These are phyloP conservation scores for Trogon surrucura DNA, from an alignment of 2,113 vertebrate genomes.

Conservation along the genomic window DNA sequence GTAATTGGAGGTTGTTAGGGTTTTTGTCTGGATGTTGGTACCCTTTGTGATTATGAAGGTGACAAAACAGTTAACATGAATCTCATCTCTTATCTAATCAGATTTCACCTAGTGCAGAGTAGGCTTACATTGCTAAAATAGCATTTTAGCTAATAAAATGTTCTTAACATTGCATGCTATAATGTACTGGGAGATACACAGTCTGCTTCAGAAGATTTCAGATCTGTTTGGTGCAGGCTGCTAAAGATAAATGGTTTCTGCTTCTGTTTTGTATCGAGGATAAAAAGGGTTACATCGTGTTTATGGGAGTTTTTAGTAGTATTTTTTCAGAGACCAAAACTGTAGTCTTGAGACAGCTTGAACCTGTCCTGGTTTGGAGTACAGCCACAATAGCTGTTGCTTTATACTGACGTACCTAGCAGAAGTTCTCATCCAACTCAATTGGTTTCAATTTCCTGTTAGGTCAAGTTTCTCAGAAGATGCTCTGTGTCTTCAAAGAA, in stretches of 20 bases:
- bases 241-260: not conserved
- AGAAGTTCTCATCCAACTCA: not conserved
- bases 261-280: not conserved
- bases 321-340: not conserved
- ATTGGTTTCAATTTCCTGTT: not conserved
- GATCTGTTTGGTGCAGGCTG: not conserved
- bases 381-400: not conserved
- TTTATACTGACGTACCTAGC: not conserved
- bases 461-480: not conserved
- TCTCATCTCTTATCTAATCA: not conserved
- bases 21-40: not conserved
- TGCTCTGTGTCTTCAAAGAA: not conserved
- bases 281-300: not conserved
- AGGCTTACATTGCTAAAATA: not conserved
- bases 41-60: not conserved
- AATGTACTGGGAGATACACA: not conserved
- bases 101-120: not conserved
- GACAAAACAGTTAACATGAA: not conserved
- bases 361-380: not conserved
- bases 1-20: not conserved
- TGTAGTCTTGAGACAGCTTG: not conserved
- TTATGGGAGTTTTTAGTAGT: not conserved
- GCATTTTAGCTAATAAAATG: not conserved
- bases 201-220: not conserved
- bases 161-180: not conserved